Conservation (phyloP, 23 tunicate species). For the Halocynthia roretzi region DNA sequence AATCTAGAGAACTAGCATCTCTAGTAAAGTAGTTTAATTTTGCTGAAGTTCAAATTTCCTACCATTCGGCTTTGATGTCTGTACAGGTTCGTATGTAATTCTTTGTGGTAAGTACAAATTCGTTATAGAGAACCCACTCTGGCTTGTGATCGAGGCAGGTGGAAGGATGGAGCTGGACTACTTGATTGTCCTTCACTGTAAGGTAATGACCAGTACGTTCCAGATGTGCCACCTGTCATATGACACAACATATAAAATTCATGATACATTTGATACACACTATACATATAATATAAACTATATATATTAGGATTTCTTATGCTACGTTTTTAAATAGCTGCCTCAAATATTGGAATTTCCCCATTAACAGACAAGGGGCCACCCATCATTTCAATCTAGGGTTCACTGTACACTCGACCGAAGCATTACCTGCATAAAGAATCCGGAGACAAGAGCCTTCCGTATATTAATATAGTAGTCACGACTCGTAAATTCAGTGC, state of each 20-base stretch:
- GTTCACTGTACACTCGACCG: not conserved
- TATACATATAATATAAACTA: too few relatives aligned
- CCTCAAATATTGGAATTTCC: too few relatives aligned
- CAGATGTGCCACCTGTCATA: constrained; percentile 67
- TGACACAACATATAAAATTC: not conserved
- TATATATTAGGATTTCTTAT: too few relatives aligned
- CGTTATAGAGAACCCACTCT: constrained; percentile 98
- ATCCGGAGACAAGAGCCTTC: constrained; percentile 92
- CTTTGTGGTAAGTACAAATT: constrained; percentile 93
- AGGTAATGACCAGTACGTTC: constrained; percentile 95
- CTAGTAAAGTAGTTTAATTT: not conserved
- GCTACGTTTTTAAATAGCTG: too few relatives aligned
- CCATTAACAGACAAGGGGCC: too few relatives aligned
- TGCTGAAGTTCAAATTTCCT: not conserved
- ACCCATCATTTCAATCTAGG: not conserved
- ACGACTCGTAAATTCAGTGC: constrained; percentile 87
- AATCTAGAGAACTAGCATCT: not conserved
- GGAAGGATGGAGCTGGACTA: constrained; percentile 96
- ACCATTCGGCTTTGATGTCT: constrained; percentile 93
- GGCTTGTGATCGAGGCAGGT: constrained; percentile 99
- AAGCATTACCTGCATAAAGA: constrained; percentile 83
- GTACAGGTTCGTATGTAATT: constrained; percentile 90
- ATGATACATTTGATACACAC: too few relatives aligned
- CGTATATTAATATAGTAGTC: constrained; percentile 92
- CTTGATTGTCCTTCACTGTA: constrained; percentile 96